Conservation (phyloP, 1,140 invertebrate genomes). For the Phortica variegata region DNA sequence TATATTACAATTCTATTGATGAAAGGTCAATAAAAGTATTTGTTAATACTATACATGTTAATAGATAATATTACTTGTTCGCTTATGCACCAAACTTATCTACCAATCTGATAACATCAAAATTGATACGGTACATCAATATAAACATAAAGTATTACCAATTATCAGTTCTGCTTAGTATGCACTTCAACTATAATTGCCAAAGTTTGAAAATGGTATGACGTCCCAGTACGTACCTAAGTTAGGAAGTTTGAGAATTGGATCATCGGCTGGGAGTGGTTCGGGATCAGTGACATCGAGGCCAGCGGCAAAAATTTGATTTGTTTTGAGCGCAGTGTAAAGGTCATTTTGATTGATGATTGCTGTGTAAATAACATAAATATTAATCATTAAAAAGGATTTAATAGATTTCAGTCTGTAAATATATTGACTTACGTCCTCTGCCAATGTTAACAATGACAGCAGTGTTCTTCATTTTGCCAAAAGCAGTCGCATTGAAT, state of each 20-base stretch:
- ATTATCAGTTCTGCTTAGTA: too few species aligned
- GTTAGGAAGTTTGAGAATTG: slow-evolving; percentile 78
- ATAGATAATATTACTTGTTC: too few species aligned
- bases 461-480: slow-evolving; percentile 79
- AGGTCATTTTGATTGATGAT: slow-evolving; percentile 80
- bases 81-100: too few species aligned
- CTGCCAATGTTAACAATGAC: slow-evolving; percentile 83
- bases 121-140: too few species aligned
- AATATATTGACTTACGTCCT: slow-evolving; percentile 69
- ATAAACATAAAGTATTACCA: too few species aligned
- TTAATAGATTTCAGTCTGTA: slow-evolving; percentile 60
- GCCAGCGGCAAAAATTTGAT: slow-evolving; percentile 82
- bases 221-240: slow-evolving; percentile 70
- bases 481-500: slow-evolving; percentile 74
- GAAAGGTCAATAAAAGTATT: too few species aligned
- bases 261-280: slow-evolving; percentile 78
- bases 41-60: too few species aligned
- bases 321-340: slow-evolving; percentile 73
- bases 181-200: too few species aligned
- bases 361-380: slow-evolving; percentile 60
- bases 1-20: too few species aligned
- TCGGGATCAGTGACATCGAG: slow-evolving; percentile 92
- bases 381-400: slow-evolving; percentile 67
- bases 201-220: too few species aligned
- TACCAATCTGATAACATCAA: too few species aligned